Conservation (phyloP, 2,113 vertebrate species). For the Promerops cafer region DNA sequence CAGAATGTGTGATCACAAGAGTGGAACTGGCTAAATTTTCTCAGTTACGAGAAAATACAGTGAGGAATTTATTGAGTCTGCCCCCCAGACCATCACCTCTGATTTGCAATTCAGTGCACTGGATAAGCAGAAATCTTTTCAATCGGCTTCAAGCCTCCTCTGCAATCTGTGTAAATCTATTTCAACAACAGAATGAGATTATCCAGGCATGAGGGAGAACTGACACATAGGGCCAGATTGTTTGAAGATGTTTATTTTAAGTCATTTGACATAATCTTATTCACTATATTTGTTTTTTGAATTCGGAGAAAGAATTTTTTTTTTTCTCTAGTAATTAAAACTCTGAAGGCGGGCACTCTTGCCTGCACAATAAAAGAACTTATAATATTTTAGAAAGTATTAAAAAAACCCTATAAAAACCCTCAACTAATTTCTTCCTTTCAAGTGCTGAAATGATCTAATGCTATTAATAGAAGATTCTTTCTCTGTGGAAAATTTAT, state of each 20-base stretch:
- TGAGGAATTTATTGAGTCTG: background rate
- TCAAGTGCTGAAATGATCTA: conserved; percentile 42
- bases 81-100: background rate
- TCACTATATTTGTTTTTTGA: conserved; percentile 21
- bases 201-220: conserved; percentile 26
- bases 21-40: background rate
- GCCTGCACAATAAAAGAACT: background rate
- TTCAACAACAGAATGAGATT: conserved; percentile 29
- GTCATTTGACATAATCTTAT: conserved; percentile 13
- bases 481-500: conserved; percentile 28
- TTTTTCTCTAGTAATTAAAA: conserved; percentile 3
- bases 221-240: conserved; percentile 42
- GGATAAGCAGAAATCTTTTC: background rate
- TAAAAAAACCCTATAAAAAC: background rate
- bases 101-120: background rate
- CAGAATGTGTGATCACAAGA: background rate
- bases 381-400: background rate
- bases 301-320: background rate
- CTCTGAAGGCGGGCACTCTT: background rate
- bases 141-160: background rate
- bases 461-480: conserved; percentile 49
- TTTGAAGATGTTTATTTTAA: conserved; percentile 59
- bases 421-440: conserved; percentile 50
- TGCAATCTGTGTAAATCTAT: conserved; percentile 10
- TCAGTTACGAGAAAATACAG: background rate